A percentile compares a stretch with the other conserved stretches of the same genome.
These are phyloP conservation scores for Phyllotreta cruciferae DNA, from an alignment of 2,888 invertebrate species.

Conservation along the genomic window DNA sequence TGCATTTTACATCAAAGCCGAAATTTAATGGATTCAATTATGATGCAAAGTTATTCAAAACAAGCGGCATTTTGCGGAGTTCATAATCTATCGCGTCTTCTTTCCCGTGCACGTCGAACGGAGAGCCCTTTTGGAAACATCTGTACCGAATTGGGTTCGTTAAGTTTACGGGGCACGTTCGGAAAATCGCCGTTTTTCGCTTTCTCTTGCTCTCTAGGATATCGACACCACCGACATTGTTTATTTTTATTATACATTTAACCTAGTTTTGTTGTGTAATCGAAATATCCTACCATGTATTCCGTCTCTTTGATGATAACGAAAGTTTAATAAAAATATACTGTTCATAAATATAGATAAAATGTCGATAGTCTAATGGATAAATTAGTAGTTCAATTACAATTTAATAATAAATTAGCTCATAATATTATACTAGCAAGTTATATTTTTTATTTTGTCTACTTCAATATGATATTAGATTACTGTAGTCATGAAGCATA, in stretches of 20 bases:
- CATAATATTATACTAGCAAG: too few species aligned
- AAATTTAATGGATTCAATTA: conserved; percentile 17
- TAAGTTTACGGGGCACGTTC: conserved; percentile 13
- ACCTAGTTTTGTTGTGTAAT: conserved; percentile 16
- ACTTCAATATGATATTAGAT: too few species aligned
- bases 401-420: too few species aligned
- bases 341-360: too few species aligned
- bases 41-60: conserved; percentile 23
- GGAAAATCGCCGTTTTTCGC: conserved; percentile 5
- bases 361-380: too few species aligned
- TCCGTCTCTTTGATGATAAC: neutral
- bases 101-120: conserved; percentile 15
- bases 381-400: too few species aligned
- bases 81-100: conserved; percentile 22
- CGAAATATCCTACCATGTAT: neutral
- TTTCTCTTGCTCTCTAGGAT: neutral
- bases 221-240: conserved; percentile 7
- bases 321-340: conserved; percentile 3
- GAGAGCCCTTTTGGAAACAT: conserved; percentile 13
- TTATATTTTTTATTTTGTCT: too few species aligned
- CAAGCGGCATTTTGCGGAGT: conserved; percentile 11
- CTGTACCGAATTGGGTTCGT: conserved; percentile 18
- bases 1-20: conserved; percentile 15
- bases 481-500: too few species aligned
- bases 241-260: conserved; percentile 16